These are phyloP conservation scores for Orbicella faveolata DNA, from an alignment of 64 coral and sea anemone genomes.

Conservation along the genomic window DNA sequence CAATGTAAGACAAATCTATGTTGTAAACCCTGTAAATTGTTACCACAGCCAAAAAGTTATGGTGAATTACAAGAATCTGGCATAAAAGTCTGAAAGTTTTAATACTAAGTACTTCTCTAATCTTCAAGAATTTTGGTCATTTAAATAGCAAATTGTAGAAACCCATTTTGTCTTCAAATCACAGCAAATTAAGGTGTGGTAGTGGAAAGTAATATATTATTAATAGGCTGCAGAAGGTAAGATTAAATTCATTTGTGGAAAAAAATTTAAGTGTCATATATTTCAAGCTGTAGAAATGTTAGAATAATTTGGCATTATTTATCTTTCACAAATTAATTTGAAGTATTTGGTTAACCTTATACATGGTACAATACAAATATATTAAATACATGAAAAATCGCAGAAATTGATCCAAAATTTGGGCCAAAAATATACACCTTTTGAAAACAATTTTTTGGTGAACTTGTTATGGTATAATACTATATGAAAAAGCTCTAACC, in stretches of 20 bases:
- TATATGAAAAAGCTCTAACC: neutral
- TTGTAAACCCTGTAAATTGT: too few relatives aligned
- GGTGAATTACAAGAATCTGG: too few relatives aligned
- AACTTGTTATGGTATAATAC: neutral
- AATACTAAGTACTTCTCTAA: neutral
- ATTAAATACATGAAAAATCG: neutral
- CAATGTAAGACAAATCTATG: too few relatives aligned
- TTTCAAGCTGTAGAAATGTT: neutral
- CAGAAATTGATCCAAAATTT: neutral
- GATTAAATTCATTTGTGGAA: slow-evolving; percentile 10
- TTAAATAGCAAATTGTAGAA: neutral
- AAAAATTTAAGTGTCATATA: slow-evolving; percentile 35
- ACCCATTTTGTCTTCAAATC: slow-evolving; percentile 17
- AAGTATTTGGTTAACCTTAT: slow-evolving; percentile 18
- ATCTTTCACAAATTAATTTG: neutral
- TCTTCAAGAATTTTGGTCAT: neutral
- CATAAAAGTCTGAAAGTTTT: neutral
- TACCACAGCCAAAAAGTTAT: too few relatives aligned
- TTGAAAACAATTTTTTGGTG: too few relatives aligned
- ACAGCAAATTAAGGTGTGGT: slow-evolving; percentile 29
- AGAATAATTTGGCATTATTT: slow-evolving; percentile 31
- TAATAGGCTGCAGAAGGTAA: neutral
- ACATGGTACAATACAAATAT: neutral
- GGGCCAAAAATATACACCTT: neutral
- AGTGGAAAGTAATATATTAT: slow-evolving; percentile 14